A percentile compares a stretch with the other conserved stretches of the same genome.
phyloP scores from a whole-genome alignment of 2,888 invertebrate species.

The Caenorhabditis auriculariae region DNA sequence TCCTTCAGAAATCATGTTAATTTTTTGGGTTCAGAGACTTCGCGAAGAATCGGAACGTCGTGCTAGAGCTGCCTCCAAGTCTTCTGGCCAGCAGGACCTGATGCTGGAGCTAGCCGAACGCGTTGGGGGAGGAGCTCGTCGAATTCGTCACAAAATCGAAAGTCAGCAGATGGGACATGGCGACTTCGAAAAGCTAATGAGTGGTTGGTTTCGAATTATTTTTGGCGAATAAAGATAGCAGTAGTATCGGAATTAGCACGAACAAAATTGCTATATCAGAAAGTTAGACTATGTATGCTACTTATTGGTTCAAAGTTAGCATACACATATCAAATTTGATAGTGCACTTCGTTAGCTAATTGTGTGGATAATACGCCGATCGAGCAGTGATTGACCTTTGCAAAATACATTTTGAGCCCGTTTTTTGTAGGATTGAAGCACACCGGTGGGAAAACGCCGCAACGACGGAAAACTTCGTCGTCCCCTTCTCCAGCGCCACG shows the following conservation, averaged over 20 bases:
- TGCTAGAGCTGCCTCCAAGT: conserved; percentile 15
- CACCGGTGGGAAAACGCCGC: conserved; percentile 30
- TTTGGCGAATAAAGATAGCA: conserved; percentile 1
- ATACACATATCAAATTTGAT: no score
- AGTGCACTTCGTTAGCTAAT: no score
- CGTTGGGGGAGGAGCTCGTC: conserved; percentile 14
- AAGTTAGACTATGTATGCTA: no score
- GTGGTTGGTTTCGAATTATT: conserved; percentile 22
- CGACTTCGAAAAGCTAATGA: conserved; percentile 58
- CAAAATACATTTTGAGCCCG: no score
- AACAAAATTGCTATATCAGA: no score
- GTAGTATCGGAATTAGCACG: not conserved
- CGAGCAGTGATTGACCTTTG: no score
- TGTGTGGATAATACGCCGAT: no score
- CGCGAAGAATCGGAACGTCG: conserved; percentile 37
- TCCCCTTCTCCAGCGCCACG: conserved; percentile 32
- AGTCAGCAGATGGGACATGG: conserved; percentile 56
- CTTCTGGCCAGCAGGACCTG: conserved; percentile 24
- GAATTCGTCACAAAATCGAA: conserved; percentile 44
- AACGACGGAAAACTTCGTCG: conserved; percentile 26
- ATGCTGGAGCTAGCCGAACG: conserved; percentile 36
- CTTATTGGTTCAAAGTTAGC: no score
- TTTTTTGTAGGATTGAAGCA: conserved; percentile 39
- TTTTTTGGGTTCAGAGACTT: conserved; percentile 20
- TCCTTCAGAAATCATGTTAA: not conserved